A percentile compares a stretch with the other conserved stretches of the same genome.
Evolutionary conservation across 2,888 invertebrate genomes (phyloP).

Genomic region (Papilio protenor): DNA sequence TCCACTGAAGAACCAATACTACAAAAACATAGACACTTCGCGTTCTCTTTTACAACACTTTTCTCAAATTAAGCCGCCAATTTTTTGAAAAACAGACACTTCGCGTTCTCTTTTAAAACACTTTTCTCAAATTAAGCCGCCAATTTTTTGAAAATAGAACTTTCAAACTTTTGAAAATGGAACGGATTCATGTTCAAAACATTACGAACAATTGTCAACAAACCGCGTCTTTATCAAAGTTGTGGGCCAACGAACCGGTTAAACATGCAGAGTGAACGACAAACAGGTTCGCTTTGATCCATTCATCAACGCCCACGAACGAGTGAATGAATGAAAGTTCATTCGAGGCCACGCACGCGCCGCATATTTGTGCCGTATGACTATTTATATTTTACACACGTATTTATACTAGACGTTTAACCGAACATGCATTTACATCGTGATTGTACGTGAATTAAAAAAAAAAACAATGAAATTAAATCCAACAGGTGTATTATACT

Average conservation of each 20-base stretch:
- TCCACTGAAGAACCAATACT: background rate
- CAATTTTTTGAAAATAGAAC: background rate
- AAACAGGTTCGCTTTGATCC: conserved; percentile 42
- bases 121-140: too few species aligned
- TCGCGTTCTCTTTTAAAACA: too few species aligned
- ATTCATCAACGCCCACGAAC: conserved; percentile 40
- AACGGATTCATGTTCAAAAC: background rate
- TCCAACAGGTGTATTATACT: conserved; percentile 34
- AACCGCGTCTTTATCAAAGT: conserved; percentile 22
- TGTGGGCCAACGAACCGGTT: conserved; percentile 41
- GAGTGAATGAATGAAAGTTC: conserved; percentile 41
- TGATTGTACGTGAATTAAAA: conserved; percentile 19
- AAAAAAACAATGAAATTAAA: conserved; percentile 26
- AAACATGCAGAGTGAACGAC: conserved; percentile 29
- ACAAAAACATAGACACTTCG: background rate
- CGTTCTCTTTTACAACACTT: too few species aligned
- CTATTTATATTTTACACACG: conserved; percentile 22
- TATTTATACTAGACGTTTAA: conserved; percentile 15
- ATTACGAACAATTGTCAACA: background rate
- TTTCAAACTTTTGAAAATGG: too few species aligned
- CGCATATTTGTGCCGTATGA: conserved; percentile 23
- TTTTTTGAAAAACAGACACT: background rate
- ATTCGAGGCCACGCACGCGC: conserved; percentile 42
- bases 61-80: too few species aligned
- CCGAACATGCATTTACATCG: conserved; percentile 1